Evolutionary conservation across 2,888 invertebrate species (phyloP).

Genomic region (Hydrotaea cyrtoneurina): DNA sequence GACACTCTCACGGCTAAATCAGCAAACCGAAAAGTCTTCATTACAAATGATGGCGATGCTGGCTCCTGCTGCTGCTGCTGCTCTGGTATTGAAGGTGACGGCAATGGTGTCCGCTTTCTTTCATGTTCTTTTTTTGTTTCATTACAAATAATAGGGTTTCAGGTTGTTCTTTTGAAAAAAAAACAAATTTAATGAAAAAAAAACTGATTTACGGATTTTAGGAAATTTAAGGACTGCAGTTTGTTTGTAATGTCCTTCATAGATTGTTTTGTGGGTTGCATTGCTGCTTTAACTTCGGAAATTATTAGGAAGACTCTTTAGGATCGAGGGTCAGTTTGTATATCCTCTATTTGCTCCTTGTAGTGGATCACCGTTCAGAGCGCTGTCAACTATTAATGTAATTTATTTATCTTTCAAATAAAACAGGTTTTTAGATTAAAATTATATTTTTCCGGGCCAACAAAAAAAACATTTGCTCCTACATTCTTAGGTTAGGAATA

Average conservation of each 20-base stretch:
- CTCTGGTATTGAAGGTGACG: not conserved
- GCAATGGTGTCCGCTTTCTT: not conserved
- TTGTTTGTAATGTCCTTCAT: not conserved
- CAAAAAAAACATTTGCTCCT: too few species aligned
- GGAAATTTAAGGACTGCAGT: not conserved
- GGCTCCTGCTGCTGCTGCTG: not conserved
- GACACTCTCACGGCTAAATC: not conserved
- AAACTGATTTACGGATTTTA: not conserved
- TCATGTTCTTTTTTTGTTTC: constrained; percentile 4
- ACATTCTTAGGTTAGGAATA: too few species aligned
- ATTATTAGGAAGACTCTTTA: too few species aligned
- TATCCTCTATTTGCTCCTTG: too few species aligned
- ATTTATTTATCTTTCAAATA: too few species aligned
- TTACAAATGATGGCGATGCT: constrained; percentile 11
- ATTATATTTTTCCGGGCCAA: too few species aligned
- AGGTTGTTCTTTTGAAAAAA: not conserved
- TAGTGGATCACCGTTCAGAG: too few species aligned
- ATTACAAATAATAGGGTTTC: not conserved
- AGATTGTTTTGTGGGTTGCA: not conserved
- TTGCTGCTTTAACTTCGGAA: too few species aligned
- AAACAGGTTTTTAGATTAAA: too few species aligned
- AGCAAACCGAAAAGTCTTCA: constrained; percentile 13
- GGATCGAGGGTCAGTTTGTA: too few species aligned
- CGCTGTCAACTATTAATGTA: too few species aligned
- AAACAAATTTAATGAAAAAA: not conserved